These are phyloP conservation scores for Parauchenoglanis ngamensis DNA, from an alignment of 2,797 vertebrate genomes.

Conservation along the genomic window DNA sequence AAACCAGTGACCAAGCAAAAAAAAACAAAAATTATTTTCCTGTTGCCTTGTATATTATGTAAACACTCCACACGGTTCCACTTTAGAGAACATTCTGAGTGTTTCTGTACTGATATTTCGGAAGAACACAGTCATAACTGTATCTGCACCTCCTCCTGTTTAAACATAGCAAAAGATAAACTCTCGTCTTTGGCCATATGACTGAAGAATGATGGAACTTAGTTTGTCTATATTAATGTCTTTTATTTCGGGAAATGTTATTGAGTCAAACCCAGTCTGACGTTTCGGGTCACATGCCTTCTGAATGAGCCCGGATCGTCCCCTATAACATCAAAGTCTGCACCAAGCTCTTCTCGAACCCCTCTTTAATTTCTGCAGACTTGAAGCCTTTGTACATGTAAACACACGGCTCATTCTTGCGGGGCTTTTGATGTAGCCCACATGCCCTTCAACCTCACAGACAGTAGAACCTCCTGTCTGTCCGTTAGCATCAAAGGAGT, in stretches of 20 bases:
- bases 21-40: neutral
- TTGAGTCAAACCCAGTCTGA: neutral
- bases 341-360: neutral
- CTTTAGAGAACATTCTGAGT: neutral
- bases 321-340: constrained; percentile 34
- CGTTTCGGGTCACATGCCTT: neutral
- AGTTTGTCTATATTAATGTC: constrained; percentile 22
- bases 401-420: constrained; percentile 36
- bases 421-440: constrained; percentile 38
- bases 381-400: constrained; percentile 30
- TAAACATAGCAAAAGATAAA: constrained; percentile 23
- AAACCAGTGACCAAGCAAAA: neutral
- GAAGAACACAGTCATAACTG: constrained; percentile 4
- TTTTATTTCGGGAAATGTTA: constrained; percentile 19
- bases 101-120: neutral
- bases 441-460: constrained; percentile 28
- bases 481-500: constrained; percentile 47
- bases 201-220: neutral
- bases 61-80: neutral
- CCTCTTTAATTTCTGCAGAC: constrained; percentile 34
- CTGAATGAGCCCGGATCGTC: neutral
- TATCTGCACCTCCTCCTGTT: constrained; percentile 9
- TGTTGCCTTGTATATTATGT: neutral
- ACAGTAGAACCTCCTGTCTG: constrained; percentile 36
- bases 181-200: constrained; percentile 5